Conservation (phyloP, 2,113 vertebrate species). For the Triplophysa rosa region DNA sequence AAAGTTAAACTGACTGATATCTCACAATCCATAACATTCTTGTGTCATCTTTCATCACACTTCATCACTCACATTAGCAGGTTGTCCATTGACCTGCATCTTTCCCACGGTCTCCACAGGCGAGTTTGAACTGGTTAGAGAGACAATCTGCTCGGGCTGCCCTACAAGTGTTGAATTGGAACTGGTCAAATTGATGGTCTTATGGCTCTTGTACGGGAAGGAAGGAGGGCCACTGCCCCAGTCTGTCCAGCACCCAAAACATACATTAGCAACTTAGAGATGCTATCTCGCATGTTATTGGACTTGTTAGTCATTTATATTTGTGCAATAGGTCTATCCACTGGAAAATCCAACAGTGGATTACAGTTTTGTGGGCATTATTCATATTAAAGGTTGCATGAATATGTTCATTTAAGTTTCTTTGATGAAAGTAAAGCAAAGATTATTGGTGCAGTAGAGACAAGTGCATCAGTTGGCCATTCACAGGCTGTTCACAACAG, state of each 20-base stretch:
- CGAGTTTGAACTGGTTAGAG: conserved; percentile 67
- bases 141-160: conserved; percentile 78
- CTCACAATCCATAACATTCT: not conserved
- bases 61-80: conserved; percentile 76
- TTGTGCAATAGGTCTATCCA: too few species aligned
- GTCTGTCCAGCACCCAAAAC: conserved; percentile 71
- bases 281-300: not conserved
- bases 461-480: not conserved
- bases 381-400: not conserved
- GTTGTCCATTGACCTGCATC: conserved; percentile 68
- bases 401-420: not conserved
- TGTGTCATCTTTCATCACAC: not conserved
- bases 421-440: not conserved
- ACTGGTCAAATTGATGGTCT: conserved; percentile 91
- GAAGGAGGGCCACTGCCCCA: conserved; percentile 79
- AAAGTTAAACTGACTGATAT: not conserved
- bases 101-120: conserved; percentile 62
- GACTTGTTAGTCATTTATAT: conserved; percentile 1
- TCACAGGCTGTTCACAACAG: not conserved
- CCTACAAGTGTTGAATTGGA: conserved; percentile 83
- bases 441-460: not conserved
- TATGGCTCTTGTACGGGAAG: conserved; percentile 81
- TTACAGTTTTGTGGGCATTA: not conserved
- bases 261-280: conserved; percentile 26
- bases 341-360: too few species aligned